Conservation (phyloP, 2,113 vertebrate species). For the Spermophilus dauricus region DNA sequence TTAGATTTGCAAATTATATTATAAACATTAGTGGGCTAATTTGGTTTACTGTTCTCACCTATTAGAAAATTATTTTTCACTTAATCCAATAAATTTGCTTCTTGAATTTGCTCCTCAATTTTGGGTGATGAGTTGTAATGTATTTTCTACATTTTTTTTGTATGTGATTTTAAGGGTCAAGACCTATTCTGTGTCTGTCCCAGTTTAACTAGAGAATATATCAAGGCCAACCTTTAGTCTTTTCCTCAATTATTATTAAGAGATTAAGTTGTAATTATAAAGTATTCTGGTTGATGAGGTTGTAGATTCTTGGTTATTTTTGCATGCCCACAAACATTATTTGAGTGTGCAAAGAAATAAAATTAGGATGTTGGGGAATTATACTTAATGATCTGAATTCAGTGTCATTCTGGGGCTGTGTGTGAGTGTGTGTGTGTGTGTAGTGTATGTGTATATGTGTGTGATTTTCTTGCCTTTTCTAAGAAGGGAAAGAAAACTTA, state of each 20-base stretch:
- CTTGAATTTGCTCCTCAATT: constrained; percentile 14
- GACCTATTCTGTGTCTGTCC: not conserved
- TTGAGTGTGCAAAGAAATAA: constrained; percentile 36
- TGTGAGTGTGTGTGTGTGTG: not conserved
- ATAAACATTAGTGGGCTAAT: constrained; percentile 5
- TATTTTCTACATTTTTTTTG: not conserved
- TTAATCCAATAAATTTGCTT: not conserved
- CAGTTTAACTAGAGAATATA: not conserved
- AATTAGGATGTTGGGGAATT: constrained; percentile 1
- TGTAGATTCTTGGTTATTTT: not conserved
- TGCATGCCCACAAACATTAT: not conserved
- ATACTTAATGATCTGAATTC: not conserved
- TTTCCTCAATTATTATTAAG: not conserved
- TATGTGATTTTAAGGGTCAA: not conserved
- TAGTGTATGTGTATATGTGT: not conserved
- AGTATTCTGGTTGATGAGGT: not conserved
- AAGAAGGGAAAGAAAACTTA: constrained; percentile 16
- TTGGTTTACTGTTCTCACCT: not conserved
- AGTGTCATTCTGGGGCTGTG: not conserved
- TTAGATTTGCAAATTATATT: not conserved
- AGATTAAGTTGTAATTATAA: constrained; percentile 20
- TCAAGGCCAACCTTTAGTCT: not conserved
- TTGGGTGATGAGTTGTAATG: not conserved
- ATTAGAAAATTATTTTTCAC: constrained; percentile 13
- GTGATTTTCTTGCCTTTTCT: constrained; percentile 42